These are phyloP conservation scores for Globia sparganii DNA, from an alignment of 2,888 invertebrate genomes.

Conservation along the genomic window DNA sequence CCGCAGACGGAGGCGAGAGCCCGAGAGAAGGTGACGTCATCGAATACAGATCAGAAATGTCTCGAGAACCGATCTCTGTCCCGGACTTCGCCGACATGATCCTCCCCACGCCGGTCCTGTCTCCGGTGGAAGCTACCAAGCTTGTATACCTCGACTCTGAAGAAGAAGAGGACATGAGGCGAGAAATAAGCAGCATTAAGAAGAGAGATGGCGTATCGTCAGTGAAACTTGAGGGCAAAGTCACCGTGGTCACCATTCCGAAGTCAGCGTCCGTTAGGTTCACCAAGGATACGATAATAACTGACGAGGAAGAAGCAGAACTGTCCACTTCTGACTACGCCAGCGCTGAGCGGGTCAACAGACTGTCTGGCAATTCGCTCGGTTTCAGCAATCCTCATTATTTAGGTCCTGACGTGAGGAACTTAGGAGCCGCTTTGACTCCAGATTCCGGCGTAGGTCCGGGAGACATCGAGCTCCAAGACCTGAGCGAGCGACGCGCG, in stretches of 20 bases:
- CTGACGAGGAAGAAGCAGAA: conserved; percentile 90
- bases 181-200: conserved; percentile 70
- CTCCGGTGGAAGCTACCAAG: conserved; percentile 92
- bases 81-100: conserved; percentile 93
- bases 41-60: conserved; percentile 82
- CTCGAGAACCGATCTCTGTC: conserved; percentile 93
- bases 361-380: conserved; percentile 87
- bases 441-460: conserved; percentile 92
- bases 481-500: conserved; percentile 74
- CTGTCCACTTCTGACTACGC: conserved; percentile 94
- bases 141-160: conserved; percentile 93
- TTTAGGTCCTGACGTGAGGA: conserved; percentile 92
- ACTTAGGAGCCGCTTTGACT: conserved; percentile 92
- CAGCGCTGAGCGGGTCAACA: conserved; percentile 92
- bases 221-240: conserved; percentile 83
- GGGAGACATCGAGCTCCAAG: conserved; percentile 85
- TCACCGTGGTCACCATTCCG: conserved; percentile 88
- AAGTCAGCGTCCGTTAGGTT: conserved; percentile 91
- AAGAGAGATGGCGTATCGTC: conserved; percentile 75
- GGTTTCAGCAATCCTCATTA: conserved; percentile 95
- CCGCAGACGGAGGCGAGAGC: conserved; percentile 74
- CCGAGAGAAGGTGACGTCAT: conserved; percentile 79
- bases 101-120: conserved; percentile 91
- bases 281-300: conserved; percentile 85
- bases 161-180: conserved; percentile 88